phyloP scores from a whole-genome alignment of 2,113 vertebrate species.

The Menidia beryllina region DNA sequence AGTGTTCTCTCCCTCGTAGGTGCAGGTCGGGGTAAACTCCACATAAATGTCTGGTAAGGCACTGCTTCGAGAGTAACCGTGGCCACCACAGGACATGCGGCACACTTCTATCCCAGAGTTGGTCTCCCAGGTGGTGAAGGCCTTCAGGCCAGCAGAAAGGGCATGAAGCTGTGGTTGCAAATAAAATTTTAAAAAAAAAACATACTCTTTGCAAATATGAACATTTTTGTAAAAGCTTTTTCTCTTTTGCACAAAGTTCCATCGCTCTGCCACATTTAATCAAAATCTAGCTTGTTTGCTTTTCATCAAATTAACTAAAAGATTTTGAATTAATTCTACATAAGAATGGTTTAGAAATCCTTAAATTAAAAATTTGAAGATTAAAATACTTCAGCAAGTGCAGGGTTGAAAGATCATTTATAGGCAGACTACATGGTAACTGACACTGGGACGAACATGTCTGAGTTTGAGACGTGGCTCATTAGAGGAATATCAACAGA shows the following conservation, averaged over 20 bases:
- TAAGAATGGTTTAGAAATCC: too few relatives aligned
- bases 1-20: slow-evolving; percentile 97
- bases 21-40: slow-evolving; percentile 90
- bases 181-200: neutral
- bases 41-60: slow-evolving; percentile 94
- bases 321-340: too few relatives aligned
- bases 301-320: too few relatives aligned
- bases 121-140: slow-evolving; percentile 91
- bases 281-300: too few relatives aligned
- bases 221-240: neutral
- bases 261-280: too few relatives aligned
- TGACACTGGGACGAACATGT: too few relatives aligned
- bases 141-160: slow-evolving; percentile 92
- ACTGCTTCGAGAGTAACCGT: slow-evolving; percentile 94
- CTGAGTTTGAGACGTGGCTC: too few relatives aligned
- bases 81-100: slow-evolving; percentile 96
- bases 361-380: too few relatives aligned
- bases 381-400: too few relatives aligned
- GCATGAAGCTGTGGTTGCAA: slow-evolving; percentile 95
- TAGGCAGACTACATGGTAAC: too few relatives aligned
- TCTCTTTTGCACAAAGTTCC: neutral
- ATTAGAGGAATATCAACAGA: too few relatives aligned
- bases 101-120: slow-evolving; percentile 91
- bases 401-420: too few relatives aligned
- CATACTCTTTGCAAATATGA: neutral